A percentile compares a stretch with the other conserved stretches of the same genome.
Evolutionary conservation across 2,888 invertebrate species (phyloP).

Genomic region (Noctua pronuba): DNA sequence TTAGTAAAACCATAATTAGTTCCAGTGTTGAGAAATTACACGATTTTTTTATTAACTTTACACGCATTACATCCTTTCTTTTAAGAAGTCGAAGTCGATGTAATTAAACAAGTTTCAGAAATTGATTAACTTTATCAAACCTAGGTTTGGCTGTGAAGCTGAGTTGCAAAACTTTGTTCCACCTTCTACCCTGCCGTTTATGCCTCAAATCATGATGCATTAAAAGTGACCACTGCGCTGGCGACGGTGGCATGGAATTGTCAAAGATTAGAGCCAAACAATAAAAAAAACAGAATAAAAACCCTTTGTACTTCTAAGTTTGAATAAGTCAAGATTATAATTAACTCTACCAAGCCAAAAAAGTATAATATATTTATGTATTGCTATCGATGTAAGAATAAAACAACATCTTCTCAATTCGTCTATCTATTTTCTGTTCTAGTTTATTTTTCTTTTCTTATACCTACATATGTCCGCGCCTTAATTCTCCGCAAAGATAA

Average conservation of each 20-base stretch:
- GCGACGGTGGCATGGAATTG: not conserved
- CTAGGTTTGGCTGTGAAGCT: not conserved
- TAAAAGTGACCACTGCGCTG: not conserved
- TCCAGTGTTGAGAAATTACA: not conserved
- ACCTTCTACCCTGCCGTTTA: not conserved
- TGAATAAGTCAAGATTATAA: not conserved
- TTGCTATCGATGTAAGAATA: not conserved
- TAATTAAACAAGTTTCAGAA: not conserved
- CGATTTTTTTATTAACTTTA: not conserved
- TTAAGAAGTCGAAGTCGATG: not conserved
- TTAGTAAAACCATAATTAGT: not conserved
- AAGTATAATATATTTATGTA: not conserved
- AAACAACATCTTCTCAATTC: not conserved
- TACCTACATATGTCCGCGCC: slow-evolving; percentile 38
- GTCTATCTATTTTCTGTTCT: not conserved
- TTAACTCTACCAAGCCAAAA: not conserved
- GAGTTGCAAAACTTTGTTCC: not conserved
- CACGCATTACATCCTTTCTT: not conserved
- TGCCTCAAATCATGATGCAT: not conserved
- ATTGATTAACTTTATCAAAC: not conserved
- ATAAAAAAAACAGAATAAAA: not conserved
- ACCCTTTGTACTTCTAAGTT: not conserved
- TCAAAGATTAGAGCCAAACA: too few relatives aligned
- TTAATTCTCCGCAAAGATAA: slow-evolving; percentile 67
- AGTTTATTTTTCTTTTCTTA: slow-evolving; percentile 10